These are phyloP conservation scores for Lepidocyrtoides sp. DNA, from an alignment of 2,888 invertebrate genomes.

Conservation along the genomic window DNA sequence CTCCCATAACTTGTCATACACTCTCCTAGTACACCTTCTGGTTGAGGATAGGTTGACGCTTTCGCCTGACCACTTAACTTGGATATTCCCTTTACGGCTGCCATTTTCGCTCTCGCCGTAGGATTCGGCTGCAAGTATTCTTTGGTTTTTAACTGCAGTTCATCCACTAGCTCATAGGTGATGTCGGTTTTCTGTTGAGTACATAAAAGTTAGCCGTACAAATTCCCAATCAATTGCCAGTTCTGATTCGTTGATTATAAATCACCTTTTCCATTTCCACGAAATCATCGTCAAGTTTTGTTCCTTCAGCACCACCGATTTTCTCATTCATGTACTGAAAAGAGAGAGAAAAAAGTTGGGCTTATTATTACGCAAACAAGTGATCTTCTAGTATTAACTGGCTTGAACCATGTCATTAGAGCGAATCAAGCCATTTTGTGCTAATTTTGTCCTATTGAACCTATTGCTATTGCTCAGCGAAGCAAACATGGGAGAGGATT, in stretches of 20 bases:
- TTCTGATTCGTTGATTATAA: no score
- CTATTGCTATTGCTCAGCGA: no score
- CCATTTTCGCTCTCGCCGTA: slow-evolving; percentile 97
- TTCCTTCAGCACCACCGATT: slow-evolving; percentile 99
- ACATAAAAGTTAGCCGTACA: background rate
- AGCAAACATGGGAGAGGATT: no score
- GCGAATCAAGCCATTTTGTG: no score
- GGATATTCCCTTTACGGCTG: slow-evolving; percentile 97
- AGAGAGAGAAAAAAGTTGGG: no score
- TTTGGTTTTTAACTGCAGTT: slow-evolving; percentile 98
- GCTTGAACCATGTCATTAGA: no score
- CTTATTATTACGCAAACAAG: no score
- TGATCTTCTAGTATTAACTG: no score
- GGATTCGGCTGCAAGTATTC: slow-evolving; percentile 99
- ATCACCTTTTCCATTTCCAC: slow-evolving; percentile 99
- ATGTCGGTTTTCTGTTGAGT: slow-evolving; percentile 97
- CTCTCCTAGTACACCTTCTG: slow-evolving; percentile 98
- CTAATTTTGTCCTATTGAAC: no score
- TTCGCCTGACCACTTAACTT: slow-evolving; percentile 99
- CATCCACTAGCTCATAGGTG: slow-evolving; percentile 98
- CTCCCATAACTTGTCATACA: slow-evolving; percentile 98
- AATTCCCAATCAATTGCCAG: background rate
- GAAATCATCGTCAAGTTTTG: slow-evolving; percentile 99
- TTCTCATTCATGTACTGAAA: slow-evolving; percentile 99
- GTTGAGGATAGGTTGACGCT: slow-evolving; percentile 99